A percentile compares a stretch with the other conserved stretches of the same genome.
Conservation (phyloP, 2,888 invertebrate genomes). For the Drosophila setosimentum region DNA sequence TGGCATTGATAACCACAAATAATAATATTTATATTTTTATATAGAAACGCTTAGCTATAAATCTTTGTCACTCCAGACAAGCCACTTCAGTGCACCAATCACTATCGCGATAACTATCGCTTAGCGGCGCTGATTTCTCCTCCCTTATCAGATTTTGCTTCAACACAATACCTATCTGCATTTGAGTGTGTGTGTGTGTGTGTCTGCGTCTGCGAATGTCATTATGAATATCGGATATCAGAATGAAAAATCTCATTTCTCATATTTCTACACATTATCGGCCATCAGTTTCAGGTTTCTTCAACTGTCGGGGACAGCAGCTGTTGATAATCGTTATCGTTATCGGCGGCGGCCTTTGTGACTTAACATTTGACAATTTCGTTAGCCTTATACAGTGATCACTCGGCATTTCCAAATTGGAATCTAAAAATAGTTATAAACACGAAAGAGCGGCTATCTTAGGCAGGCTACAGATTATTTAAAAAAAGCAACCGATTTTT, state of each 20-base stretch:
- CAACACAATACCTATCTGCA: conserved; percentile 22
- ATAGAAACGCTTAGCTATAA: conserved; percentile 43
- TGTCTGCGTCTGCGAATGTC: conserved; percentile 9
- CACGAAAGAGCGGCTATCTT: not conserved
- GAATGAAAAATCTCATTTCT: conserved; percentile 59
- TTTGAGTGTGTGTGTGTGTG: conserved; percentile 5
- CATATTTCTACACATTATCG: conserved; percentile 62
- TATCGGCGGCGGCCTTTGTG: conserved; percentile 45
- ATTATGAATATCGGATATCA: conserved; percentile 44
- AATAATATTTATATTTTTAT: not conserved
- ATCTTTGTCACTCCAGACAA: conserved; percentile 66
- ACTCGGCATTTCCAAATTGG: not conserved
- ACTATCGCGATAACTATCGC: conserved; percentile 58
- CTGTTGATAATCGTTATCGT: conserved; percentile 63
- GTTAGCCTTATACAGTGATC: conserved; percentile 2
- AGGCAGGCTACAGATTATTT: not conserved
- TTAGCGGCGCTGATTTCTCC: conserved; percentile 44
- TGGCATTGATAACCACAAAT: conserved; percentile 46
- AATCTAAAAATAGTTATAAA: not conserved
- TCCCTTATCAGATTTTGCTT: conserved; percentile 47
- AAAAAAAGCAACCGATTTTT: not conserved
- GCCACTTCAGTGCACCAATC: conserved; percentile 35
- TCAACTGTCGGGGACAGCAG: conserved; percentile 44
- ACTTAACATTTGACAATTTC: conserved; percentile 7
- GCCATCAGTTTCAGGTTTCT: conserved; percentile 59